Base-by-base conservation (phyloP, 2,113 vertebrate genomes). In the Upupa epops region DNA sequence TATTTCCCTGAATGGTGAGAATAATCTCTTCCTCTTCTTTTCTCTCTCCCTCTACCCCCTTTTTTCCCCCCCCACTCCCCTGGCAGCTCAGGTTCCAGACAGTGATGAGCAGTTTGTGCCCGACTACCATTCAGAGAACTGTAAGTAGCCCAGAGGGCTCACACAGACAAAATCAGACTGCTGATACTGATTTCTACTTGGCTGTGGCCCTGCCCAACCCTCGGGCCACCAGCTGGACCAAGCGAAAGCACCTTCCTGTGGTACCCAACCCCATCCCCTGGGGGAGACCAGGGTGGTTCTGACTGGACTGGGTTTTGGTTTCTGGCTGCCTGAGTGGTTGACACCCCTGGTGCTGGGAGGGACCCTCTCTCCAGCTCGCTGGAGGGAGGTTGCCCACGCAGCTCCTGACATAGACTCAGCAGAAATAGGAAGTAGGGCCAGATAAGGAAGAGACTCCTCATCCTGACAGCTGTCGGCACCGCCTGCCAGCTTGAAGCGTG, bases 1-100 rank as follows among this genome's bases (percentile, higher is more conserved):
- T 25, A 25, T 7, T 77, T 55, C 77, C 31, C 49, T 31, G 24
- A 40, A 37, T 26, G 16, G 12, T 63, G 68, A 58, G 65, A 79
- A 36, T 36, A 25, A 8, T 36, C 75, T 31, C 63, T 69, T 60
- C 70, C n/a, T 74, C 24, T 59, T 60, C 73, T 52, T 77, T 42
- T 46, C 28, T 82, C 22, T 31, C 19, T 28, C 11, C 13, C 24
- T 24, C 9, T 36, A 58, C 88, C 19, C 25, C 17, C 34, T 8
- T 16, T 59, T 16, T 32, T 78, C 48, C 42, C 51, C 55, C 24
- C 26, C 15, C 40, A 12, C 40, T 90, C 79, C 92, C 94, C 94
- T 45, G 97, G 78, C 98, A 99, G 99, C 99, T 98, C 99, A 99
- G 97, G 99, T 99, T 97, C 99, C 99, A 79, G 99, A 99, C 98